Evolutionary conservation across 2,113 vertebrate genomes (phyloP), one percentile per base, ranked within the genome.

Genomic region (Aphelocoma coerulescens): DNA sequence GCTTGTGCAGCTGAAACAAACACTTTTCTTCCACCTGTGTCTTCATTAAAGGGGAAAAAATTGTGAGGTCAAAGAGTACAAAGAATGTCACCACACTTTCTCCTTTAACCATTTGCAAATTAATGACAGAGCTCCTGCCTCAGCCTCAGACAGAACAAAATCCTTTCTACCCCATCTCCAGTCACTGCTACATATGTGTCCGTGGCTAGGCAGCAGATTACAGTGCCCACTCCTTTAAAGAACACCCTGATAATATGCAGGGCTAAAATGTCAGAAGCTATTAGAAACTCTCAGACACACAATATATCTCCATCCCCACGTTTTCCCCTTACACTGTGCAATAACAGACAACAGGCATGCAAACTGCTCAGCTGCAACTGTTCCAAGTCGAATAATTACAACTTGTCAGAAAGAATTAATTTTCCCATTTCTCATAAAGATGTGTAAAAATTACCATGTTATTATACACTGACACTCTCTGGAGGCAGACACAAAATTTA

Each of bases 391-490:
- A 99, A 99, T 99, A 99, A 99, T 99, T 99, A 99, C 99, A 99
- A 99, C 99, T 99, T 99, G 99, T 99, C 99, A 99, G 98, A 99
- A 99, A 99, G 98, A 99, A 99, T 99, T 99, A 99, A 99, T 99
- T 99, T 99, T 99, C 99, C 99, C 99, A 99, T 99, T 99, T 99
- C 99, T 99, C 99, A 99, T 99, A 99, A 99, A 99, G 99, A 99
- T 99, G 99, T 99, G 99, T 99, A 99, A 99, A 99, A 99, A 99
- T 99, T 99, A 99, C 98, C 99, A 99, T 99, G 99, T 99, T 99
- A 99, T 99, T 99, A 99, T 99, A 99, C 99, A 98, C 99, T 98
- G 98, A 99, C 99, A 98, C 99, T 99, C 99, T 99, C 99, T 99
- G 98, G 99, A 99, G 99, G 99, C 99, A 98, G 98, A 98, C 98